phyloP scores from a whole-genome alignment of 2,888 invertebrate species.

The Lordiphosa fenestrarum region DNA sequence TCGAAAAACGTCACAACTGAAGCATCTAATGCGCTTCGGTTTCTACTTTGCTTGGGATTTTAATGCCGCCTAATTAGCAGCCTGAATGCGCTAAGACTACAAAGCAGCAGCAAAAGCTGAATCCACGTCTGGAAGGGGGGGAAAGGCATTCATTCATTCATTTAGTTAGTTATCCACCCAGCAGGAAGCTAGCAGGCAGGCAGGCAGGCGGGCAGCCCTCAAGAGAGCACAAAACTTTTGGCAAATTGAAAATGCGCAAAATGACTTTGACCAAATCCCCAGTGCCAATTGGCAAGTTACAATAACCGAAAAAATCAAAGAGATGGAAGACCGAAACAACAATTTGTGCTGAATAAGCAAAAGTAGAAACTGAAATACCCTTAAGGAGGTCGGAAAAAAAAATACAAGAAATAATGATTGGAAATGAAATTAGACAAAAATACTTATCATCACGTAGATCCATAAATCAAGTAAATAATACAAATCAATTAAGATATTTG shows the following conservation, averaged over 20 bases:
- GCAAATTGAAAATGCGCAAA: constrained; percentile 72
- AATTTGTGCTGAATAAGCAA: constrained; percentile 27
- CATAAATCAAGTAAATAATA: no score
- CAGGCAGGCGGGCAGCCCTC: constrained; percentile 32
- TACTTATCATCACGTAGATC: constrained; percentile 2
- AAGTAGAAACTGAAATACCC: constrained; percentile 19
- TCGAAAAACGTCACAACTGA: constrained; percentile 52
- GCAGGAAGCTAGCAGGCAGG: constrained; percentile 3
- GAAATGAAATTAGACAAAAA: constrained; percentile 9
- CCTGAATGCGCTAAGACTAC: constrained; percentile 74
- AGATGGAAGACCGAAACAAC: constrained; percentile 7
- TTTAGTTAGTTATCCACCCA: constrained; percentile 14
- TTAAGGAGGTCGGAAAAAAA: constrained; percentile 2
- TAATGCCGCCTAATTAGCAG: constrained; percentile 71
- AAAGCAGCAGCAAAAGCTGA: constrained; percentile 47
- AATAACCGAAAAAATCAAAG: constrained; percentile 22
- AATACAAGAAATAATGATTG: constrained; percentile 4
- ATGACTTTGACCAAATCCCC: constrained; percentile 71
- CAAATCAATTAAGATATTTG: no score
- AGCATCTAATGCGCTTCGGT: constrained; percentile 66
- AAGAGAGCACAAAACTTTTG: constrained; percentile 56
- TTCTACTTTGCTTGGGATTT: constrained; percentile 48
- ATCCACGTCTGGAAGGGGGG: neutral
- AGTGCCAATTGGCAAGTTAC: constrained; percentile 72
- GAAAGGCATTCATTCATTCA: constrained; percentile 2